These are phyloP conservation scores for Hestina assimilis DNA, from an alignment of 1,140 invertebrate genomes.

Conservation along the genomic window DNA sequence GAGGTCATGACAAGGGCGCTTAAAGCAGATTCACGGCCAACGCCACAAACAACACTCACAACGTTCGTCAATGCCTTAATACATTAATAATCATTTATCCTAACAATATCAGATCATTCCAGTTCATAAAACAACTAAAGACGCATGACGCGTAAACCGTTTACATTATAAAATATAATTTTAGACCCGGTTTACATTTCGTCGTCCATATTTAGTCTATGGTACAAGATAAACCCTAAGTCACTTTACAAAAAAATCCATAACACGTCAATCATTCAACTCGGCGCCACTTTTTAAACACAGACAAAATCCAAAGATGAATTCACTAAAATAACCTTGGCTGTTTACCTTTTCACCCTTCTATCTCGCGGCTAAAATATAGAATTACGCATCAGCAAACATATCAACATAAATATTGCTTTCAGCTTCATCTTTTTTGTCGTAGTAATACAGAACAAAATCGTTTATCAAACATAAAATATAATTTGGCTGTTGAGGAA, in stretches of 20 bases:
- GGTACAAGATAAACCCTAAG: constrained; percentile 25
- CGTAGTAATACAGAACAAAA: constrained; percentile 37
- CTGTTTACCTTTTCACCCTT: constrained; percentile 76
- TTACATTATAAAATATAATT: constrained; percentile 31
- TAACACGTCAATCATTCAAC: constrained; percentile 61
- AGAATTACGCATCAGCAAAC: constrained; percentile 68
- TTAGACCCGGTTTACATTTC: constrained; percentile 32
- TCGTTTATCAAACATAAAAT: constrained; percentile 30
- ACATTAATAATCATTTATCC: too few species aligned
- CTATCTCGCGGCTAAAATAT: constrained; percentile 72
- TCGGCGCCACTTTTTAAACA: constrained; percentile 72
- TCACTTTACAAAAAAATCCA: constrained; percentile 45
- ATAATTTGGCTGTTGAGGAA: constrained; percentile 40
- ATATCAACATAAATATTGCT: constrained; percentile 14
- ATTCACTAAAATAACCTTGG: constrained; percentile 73
- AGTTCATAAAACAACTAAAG: not conserved
- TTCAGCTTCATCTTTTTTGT: constrained; percentile 27
- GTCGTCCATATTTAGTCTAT: constrained; percentile 27
- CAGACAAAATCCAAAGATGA: constrained; percentile 55
- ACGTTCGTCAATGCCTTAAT: too few species aligned
- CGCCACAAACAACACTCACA: too few species aligned
- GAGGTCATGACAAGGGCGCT: too few species aligned
- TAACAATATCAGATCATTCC: too few species aligned
- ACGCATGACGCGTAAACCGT: constrained; percentile 21
- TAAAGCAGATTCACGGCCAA: too few species aligned